These are phyloP conservation scores for Thamnaconus septentrionalis DNA, from an alignment of 2,113 vertebrate genomes.

Conservation along the genomic window DNA sequence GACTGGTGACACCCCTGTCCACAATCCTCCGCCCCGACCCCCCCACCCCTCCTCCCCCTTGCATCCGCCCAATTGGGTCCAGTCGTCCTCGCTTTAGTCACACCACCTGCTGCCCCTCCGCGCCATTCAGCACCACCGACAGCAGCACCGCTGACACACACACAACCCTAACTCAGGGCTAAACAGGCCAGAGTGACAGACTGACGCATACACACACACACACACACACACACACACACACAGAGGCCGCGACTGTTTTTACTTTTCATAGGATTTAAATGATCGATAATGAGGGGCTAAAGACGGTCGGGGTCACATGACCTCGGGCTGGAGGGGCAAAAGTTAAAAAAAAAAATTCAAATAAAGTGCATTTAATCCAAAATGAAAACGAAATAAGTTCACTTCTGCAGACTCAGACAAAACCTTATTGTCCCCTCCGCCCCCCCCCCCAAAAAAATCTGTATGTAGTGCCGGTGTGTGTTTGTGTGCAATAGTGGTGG, in stretches of 20 bases:
- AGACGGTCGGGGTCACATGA: conserved; percentile 35
- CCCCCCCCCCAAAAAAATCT: not conserved
- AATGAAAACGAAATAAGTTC: too few relatives aligned
- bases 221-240: conserved; percentile 12
- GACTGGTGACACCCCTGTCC: conserved; percentile 74
- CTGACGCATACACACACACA: conserved; percentile 21
- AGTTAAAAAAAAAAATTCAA: too few relatives aligned
- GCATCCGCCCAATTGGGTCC: conserved; percentile 84
- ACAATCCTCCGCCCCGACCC: conserved; percentile 65
- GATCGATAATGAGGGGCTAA: conserved; percentile 83
- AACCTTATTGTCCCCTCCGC: too few relatives aligned
- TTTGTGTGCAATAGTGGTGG: not conserved
- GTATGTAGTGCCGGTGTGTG: not conserved
- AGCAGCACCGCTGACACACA: conserved; percentile 50
- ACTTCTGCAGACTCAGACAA: too few relatives aligned
- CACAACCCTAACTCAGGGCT: conserved; percentile 89
- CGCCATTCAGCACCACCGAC: conserved; percentile 84
- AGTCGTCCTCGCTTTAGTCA: conserved; percentile 89
- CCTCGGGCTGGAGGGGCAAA: too few relatives aligned
- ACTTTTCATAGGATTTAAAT: conserved; percentile 77
- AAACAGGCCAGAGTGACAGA: conserved; percentile 74
- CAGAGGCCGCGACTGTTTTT: conserved; percentile 13
- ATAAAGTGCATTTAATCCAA: too few relatives aligned
- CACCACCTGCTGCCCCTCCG: conserved; percentile 91
- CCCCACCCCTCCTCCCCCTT: conserved; percentile 55